phyloP scores from a whole-genome alignment of 2,888 invertebrate genomes.

The Sinelater perroti region DNA sequence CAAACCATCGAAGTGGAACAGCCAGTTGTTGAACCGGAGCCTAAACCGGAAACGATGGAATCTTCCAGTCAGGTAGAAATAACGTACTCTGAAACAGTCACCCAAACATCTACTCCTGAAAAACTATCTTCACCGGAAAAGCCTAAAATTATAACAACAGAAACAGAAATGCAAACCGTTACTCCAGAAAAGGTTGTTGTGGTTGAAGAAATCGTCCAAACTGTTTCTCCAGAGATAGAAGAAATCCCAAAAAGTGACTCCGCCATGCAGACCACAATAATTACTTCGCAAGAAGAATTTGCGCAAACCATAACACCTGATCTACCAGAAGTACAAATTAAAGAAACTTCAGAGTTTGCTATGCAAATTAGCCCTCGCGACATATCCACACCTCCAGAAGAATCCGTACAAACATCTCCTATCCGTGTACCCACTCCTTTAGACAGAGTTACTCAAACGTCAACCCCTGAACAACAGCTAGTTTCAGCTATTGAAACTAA shows the following conservation, averaged over 20 bases:
- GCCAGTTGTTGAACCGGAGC: constrained; percentile 50
- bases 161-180: constrained; percentile 60
- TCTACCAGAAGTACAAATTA: constrained; percentile 31
- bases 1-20: constrained; percentile 67
- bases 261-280: constrained; percentile 55
- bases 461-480: constrained; percentile 32
- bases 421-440: constrained; percentile 49
- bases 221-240: constrained; percentile 48
- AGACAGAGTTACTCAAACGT: constrained; percentile 44
- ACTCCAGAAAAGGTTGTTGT: constrained; percentile 53
- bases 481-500: constrained; percentile 44
- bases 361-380: constrained; percentile 47
- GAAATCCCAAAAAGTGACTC: constrained; percentile 52
- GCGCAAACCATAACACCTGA: constrained; percentile 61
- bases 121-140: constrained; percentile 46
- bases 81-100: constrained; percentile 35
- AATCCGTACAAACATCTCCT: constrained; percentile 64
- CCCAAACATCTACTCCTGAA: constrained; percentile 52
- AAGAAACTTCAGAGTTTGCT: constrained; percentile 48
- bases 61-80: constrained; percentile 41
- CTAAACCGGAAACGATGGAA: constrained; percentile 44
- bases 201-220: constrained; percentile 55
- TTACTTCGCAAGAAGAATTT: constrained; percentile 53
- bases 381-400: constrained; percentile 43
- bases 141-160: constrained; percentile 51